Percentiles rank a stretch among this genome's conserved stretches.
These are phyloP conservation scores for Lycia hirtaria DNA, from an alignment of 2,888 invertebrate species.

Conservation along the genomic window DNA sequence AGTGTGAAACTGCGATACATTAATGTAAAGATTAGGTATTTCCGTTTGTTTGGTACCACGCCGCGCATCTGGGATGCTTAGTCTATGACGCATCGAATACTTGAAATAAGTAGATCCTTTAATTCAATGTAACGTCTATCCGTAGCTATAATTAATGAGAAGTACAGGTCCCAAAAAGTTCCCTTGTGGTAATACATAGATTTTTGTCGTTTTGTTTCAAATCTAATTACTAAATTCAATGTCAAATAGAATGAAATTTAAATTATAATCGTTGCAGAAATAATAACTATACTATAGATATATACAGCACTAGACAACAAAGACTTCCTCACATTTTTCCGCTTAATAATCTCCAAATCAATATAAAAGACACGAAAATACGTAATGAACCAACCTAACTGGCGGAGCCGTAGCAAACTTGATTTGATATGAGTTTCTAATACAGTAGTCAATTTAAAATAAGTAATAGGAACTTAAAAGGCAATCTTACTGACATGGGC, in stretches of 20 bases:
- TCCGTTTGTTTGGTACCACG: slow-evolving; percentile 71
- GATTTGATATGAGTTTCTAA: too few species aligned
- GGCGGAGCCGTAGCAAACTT: too few species aligned
- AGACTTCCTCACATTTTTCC: too few species aligned
- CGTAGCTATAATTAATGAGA: not conserved
- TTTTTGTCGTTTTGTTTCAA: not conserved
- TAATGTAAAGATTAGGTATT: slow-evolving; percentile 83
- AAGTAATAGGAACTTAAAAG: too few species aligned
- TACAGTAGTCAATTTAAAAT: too few species aligned
- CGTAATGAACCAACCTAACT: too few species aligned
- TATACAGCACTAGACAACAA: too few species aligned
- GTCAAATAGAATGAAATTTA: not conserved
- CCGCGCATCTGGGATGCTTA: slow-evolving; percentile 64
- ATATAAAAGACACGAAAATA: too few species aligned
- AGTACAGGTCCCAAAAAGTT: not conserved
- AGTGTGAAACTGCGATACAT: slow-evolving; percentile 66
- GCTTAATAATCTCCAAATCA: too few species aligned
- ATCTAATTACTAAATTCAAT: not conserved
- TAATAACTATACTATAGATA: too few species aligned
- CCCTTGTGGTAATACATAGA: not conserved
- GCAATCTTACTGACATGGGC: too few species aligned
- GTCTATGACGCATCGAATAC: slow-evolving; percentile 57
- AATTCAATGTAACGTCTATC: slow-evolving; percentile 2
- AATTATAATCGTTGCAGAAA: too few species aligned
- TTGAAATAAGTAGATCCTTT: slow-evolving; percentile 43